Evolutionary conservation across 2,113 vertebrate species (phyloP).

Genomic region (Brachirus orientalis): DNA sequence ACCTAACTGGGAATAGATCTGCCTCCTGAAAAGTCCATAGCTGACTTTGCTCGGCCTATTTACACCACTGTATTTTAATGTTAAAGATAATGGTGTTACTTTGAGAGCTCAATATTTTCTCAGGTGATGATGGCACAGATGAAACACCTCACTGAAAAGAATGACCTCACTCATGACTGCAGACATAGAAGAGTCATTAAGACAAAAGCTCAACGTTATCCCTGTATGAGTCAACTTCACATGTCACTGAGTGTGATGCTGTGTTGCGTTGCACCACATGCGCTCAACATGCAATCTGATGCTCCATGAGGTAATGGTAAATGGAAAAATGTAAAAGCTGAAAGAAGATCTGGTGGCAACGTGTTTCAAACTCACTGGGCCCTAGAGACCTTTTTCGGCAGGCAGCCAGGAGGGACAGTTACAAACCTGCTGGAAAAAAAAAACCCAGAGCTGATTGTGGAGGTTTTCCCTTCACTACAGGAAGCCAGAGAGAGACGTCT

Average conservation of each 20-base stretch:
- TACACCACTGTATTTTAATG: too few species aligned
- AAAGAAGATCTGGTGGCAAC: conserved; percentile 33
- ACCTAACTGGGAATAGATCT: too few species aligned
- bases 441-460: conserved; percentile 39
- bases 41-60: too few species aligned
- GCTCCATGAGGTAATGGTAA: conserved; percentile 32
- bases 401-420: conserved; percentile 54
- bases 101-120: too few species aligned
- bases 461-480: conserved; percentile 72
- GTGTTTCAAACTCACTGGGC: conserved; percentile 46
- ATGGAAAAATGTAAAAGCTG: conserved; percentile 20
- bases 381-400: conserved; percentile 56
- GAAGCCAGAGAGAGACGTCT: conserved; percentile 66
- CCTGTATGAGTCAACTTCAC: conserved; percentile 31
- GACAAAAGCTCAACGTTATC: conserved; percentile 1
- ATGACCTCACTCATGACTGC: not conserved
- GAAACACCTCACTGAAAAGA: not conserved
- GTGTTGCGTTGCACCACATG: not conserved
- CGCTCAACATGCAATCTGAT: conserved; percentile 16
- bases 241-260: conserved; percentile 14
- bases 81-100: too few species aligned
- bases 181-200: not conserved
- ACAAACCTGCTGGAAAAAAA: conserved; percentile 43
- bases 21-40: too few species aligned
- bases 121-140: not conserved